These are phyloP conservation scores for Ophion ellenae DNA, from an alignment of 2,888 invertebrate species.

Conservation along the genomic window DNA sequence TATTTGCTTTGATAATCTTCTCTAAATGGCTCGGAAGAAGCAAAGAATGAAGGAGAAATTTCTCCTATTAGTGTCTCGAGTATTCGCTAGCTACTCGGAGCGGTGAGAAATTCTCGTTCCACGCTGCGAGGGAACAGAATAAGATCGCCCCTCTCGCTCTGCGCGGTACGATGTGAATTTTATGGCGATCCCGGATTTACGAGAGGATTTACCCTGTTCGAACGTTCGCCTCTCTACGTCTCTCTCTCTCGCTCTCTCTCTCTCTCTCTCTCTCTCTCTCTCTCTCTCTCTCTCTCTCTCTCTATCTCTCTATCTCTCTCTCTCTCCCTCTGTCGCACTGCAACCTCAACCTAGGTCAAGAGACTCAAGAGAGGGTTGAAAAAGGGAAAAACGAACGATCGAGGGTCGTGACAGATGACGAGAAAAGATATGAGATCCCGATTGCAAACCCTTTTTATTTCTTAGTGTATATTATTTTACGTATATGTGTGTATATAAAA, in stretches of 20 bases:
- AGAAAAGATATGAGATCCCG: slow-evolving; percentile 45
- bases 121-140: neutral
- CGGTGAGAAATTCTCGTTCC: slow-evolving; percentile 8
- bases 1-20: slow-evolving; percentile 12
- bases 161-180: slow-evolving; percentile 52
- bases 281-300: slow-evolving; percentile 22
- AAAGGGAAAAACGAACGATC: neutral
- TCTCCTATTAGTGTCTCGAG: slow-evolving; percentile 28
- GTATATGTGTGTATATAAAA: neutral
- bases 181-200: slow-evolving; percentile 59
- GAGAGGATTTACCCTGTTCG: slow-evolving; percentile 55
- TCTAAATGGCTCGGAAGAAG: neutral
- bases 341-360: slow-evolving; percentile 8
- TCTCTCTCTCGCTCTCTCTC: slow-evolving; percentile 30
- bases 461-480: neutral
- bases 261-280: slow-evolving; percentile 22
- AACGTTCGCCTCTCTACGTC: neutral
- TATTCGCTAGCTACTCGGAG: neutral
- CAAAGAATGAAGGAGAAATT: slow-evolving; percentile 5
- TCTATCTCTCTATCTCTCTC: slow-evolving; percentile 35
- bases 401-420: slow-evolving; percentile 48
- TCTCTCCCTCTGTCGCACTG: slow-evolving; percentile 46
- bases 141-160: slow-evolving; percentile 40
- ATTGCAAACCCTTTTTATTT: slow-evolving; percentile 40
- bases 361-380: slow-evolving; percentile 16